Evolutionary conservation across 2,888 invertebrate species (phyloP), one percentile per base, ranked within the genome.

Genomic region (Yponomeuta cagnagella): DNA sequence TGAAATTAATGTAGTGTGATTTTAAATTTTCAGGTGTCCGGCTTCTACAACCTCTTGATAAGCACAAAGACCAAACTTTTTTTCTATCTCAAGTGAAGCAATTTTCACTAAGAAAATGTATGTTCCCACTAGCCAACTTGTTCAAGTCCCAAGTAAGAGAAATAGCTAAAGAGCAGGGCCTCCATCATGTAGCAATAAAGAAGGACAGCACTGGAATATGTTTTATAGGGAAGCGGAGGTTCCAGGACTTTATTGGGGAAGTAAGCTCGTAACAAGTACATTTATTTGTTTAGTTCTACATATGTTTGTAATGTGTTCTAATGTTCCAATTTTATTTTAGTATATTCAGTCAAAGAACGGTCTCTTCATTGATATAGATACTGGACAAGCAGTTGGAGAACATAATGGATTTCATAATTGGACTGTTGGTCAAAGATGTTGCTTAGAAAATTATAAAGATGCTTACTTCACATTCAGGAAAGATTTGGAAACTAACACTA

Each of bases 151-250:
- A 96, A 80, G 97, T 99, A 0, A 96, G 97, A 86, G 83, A 93
- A 75, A 94, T 98, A 70, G 99, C 98, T 0, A 81, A 81, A 70
- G 89, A 93, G 72, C 94, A 95, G 80, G 95, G 95, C 0, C 89
- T 98, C 67, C 80, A 93, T 15, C 93, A 93, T 77, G 93, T 98
- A 71, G 95, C 95, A 10, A 85, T 87, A 15, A 97, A 97, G 82
- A 95, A 93, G 77, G 97, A 98, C 88, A 98, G 98, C 80, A 97
- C 96, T 87, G 99, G 99, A 37, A 98, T 99, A 74, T 99, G 99
- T 88, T 99, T 99, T 84, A 97, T 99, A 80, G 99, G 99, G 0
- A 95, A 95, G 79, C 94, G 97, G 76, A 94, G 96, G 77, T 99
- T 99, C 86, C 94, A 96, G 78, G 83, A 95, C 63, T 99, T 99